These are phyloP conservation scores for Patiria miniata DNA, from an alignment of 35 echinoderm and acorn worm species.

Conservation along the genomic window DNA sequence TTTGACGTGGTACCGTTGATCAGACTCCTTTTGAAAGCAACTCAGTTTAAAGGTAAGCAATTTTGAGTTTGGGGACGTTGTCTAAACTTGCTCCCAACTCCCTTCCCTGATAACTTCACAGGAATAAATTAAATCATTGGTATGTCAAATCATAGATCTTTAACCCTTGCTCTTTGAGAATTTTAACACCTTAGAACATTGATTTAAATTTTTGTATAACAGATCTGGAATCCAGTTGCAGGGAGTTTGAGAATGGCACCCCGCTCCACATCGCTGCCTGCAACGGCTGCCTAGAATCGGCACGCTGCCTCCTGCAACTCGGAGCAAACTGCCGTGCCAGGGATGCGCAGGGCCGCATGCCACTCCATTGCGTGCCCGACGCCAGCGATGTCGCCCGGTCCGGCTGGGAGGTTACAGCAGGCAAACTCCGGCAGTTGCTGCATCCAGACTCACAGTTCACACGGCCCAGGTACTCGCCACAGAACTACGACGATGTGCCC, in stretches of 20 bases:
- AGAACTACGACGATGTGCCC: slow-evolving; percentile 39
- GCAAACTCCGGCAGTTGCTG: slow-evolving; percentile 21
- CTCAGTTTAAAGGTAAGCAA: background rate
- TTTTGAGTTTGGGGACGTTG: background rate
- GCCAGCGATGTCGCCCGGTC: background rate
- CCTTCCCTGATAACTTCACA: too few relatives aligned
- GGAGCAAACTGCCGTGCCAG: slow-evolving; percentile 29
- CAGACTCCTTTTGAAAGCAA: slow-evolving; percentile 37
- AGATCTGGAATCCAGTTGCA: slow-evolving; percentile 40
- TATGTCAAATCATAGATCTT: too few relatives aligned
- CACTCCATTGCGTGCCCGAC: slow-evolving; percentile 48
- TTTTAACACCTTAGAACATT: too few relatives aligned
- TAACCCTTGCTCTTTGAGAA: too few relatives aligned
- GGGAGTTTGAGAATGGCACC: slow-evolving; percentile 57
- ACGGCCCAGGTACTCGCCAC: slow-evolving; percentile 30
- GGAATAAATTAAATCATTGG: too few relatives aligned
- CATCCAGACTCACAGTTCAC: slow-evolving; percentile 43
- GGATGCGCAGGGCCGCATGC: slow-evolving; percentile 32
- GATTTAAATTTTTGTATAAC: background rate
- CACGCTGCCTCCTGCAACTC: slow-evolving; percentile 41
- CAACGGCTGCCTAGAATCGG: slow-evolving; percentile 32
- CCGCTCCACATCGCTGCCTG: slow-evolving; percentile 32
- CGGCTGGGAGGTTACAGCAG: background rate
- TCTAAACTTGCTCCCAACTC: background rate
- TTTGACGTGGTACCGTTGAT: slow-evolving; percentile 49